Percentiles rank a stretch among this genome's conserved stretches.
phyloP scores from a whole-genome alignment of 2,797 vertebrate species.

The Psittacula echo region DNA sequence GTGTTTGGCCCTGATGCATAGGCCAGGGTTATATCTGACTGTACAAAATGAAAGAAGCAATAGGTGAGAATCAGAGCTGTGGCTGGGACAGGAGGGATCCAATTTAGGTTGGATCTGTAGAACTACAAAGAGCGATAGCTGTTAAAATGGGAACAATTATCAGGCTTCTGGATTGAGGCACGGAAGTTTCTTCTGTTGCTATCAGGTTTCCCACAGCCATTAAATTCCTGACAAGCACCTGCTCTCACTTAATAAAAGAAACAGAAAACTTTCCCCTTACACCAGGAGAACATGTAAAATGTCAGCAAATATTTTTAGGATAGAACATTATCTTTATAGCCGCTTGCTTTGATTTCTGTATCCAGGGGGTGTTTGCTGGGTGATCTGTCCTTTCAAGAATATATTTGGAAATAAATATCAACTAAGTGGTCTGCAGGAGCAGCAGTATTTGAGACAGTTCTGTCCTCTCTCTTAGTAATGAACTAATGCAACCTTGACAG shows the following conservation, averaged over 20 bases:
- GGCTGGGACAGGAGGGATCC: neutral
- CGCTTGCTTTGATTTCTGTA: neutral
- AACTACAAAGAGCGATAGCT: neutral
- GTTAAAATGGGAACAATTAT: neutral
- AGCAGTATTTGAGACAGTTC: neutral
- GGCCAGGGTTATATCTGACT: neutral
- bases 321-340: neutral
- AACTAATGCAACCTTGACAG: neutral
- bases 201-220: neutral
- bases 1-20: neutral
- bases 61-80: neutral
- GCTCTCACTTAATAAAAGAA: neutral
- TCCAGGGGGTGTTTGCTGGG: neutral
- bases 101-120: neutral
- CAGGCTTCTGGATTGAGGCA: neutral
- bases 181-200: neutral
- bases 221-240: slow-evolving; percentile 8
- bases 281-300: neutral
- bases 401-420: neutral
- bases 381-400: neutral
- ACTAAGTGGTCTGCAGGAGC: neutral
- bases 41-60: neutral
- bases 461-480: neutral
- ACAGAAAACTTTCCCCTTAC: neutral
- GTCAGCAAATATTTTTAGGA: slow-evolving; percentile 10